Evolutionary conservation across 2,888 invertebrate genomes (phyloP).

Genomic region (Parochlus steinenii): DNA sequence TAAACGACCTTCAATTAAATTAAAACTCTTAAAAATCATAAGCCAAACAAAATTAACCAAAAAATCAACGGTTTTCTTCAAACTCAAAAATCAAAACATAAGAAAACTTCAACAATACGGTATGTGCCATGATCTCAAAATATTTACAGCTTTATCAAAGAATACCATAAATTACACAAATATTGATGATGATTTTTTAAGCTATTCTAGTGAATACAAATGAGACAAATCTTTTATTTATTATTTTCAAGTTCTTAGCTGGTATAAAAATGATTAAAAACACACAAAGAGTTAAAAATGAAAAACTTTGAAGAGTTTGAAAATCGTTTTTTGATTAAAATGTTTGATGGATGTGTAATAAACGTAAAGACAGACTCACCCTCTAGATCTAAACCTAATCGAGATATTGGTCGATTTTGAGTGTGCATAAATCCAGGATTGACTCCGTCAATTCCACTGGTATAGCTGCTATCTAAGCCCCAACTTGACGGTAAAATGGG

Average conservation of each 20-base stretch:
- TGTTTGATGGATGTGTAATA: not conserved
- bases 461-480: slow-evolving; percentile 46
- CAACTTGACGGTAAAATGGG: slow-evolving; percentile 42
- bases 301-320: not conserved
- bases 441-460: slow-evolving; percentile 38
- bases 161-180: no score
- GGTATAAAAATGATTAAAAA: not conserved
- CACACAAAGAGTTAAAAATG: slow-evolving; percentile 4
- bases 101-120: no score
- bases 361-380: slow-evolving; percentile 19
- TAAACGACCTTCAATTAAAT: slow-evolving; percentile 22
- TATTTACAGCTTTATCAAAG: no score
- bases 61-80: no score
- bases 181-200: no score
- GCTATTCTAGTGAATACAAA: no score
- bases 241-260: not conserved
- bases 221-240: no score
- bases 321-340: not conserved
- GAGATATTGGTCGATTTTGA: slow-evolving; percentile 37
- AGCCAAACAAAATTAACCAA: no score
- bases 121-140: no score
- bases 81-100: no score
- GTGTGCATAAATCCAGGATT: slow-evolving; percentile 41
- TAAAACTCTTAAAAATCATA: no score
- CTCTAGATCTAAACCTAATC: slow-evolving; percentile 31